These are phyloP conservation scores for Micronisus gabar DNA, from an alignment of 2,113 vertebrate species.

Conservation along the genomic window DNA sequence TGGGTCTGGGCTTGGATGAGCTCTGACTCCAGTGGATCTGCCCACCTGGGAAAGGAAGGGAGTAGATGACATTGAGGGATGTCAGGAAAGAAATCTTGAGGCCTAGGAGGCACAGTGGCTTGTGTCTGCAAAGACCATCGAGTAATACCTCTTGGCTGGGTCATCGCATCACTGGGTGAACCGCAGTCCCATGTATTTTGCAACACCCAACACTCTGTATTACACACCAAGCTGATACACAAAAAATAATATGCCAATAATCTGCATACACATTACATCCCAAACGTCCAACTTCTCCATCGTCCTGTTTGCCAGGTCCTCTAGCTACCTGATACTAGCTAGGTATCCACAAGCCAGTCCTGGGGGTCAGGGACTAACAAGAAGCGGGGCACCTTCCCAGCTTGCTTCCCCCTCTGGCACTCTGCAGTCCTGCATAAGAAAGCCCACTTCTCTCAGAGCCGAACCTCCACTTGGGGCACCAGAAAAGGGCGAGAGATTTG, in stretches of 20 bases:
- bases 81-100: neutral
- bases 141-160: neutral
- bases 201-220: neutral
- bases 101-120: neutral
- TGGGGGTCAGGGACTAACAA: neutral
- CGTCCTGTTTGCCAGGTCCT: neutral
- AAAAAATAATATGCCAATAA: neutral
- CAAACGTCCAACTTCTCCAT: neutral
- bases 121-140: neutral
- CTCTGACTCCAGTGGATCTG: slow-evolving; percentile 64
- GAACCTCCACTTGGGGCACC: neutral
- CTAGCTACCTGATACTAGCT: neutral
- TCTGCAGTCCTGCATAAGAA: neutral
- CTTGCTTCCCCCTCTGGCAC: neutral
- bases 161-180: neutral
- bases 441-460: neutral
- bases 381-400: neutral
- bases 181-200: neutral
- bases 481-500: neutral
- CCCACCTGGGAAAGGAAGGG: slow-evolving; percentile 11
- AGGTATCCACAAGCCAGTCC: neutral
- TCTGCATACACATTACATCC: neutral
- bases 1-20: neutral
- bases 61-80: neutral
- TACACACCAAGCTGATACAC: neutral